Percentiles rank a stretch among this genome's conserved stretches.
phyloP scores from a whole-genome alignment of 2,113 vertebrate species.

The Grammomys dolichurus region DNA sequence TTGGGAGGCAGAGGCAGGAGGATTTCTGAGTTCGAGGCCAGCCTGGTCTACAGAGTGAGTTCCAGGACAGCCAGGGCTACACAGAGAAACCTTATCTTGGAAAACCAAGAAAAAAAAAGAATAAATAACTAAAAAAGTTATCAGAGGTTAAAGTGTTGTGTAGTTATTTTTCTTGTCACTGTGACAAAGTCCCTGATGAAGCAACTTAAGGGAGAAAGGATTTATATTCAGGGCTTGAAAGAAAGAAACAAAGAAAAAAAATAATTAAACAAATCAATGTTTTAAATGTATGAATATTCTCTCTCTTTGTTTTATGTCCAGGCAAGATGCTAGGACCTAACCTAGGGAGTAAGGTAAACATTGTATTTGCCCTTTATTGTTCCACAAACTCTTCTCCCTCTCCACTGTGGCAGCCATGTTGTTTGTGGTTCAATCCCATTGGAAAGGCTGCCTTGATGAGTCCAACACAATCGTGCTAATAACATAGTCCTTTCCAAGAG shows the following conservation, averaged over 20 bases:
- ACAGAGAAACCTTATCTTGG: no score
- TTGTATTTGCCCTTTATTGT: not conserved
- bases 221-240: not conserved
- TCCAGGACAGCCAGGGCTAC: no score
- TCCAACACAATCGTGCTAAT: not conserved
- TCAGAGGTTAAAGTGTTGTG: not conserved
- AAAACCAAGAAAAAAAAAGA: not conserved
- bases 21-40: no score
- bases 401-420: no score
- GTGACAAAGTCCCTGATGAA: not conserved
- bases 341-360: not conserved
- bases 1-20: no score
- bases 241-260: not conserved
- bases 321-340: not conserved
- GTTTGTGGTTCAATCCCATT: no score
- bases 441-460: not conserved
- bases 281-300: not conserved
- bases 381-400: not conserved
- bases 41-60: no score
- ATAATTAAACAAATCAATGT: not conserved
- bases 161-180: no score
- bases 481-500: not conserved
- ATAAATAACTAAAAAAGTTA: not conserved
- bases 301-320: not conserved
- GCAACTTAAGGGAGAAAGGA: not conserved